A percentile compares a stretch with the other conserved stretches of the same genome.
These are phyloP conservation scores for Euproctis similis DNA, from an alignment of 2,888 invertebrate species.

Conservation along the genomic window DNA sequence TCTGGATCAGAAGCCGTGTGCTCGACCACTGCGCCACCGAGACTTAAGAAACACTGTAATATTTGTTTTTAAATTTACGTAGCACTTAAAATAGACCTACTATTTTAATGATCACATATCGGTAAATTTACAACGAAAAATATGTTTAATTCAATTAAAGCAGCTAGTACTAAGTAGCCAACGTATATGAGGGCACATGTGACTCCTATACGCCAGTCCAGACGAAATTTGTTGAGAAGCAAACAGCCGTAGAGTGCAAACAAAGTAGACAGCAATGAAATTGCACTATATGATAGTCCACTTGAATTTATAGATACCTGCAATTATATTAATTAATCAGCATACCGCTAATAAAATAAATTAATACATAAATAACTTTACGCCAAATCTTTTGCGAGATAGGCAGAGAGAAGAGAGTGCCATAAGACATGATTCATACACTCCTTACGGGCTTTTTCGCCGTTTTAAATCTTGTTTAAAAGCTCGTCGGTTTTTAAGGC, in stretches of 20 bases:
- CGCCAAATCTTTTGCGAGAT: no score
- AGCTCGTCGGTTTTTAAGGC: no score
- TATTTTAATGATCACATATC: slow-evolving; percentile 73
- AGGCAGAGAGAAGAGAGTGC: no score
- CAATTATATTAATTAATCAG: no score
- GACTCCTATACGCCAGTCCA: slow-evolving; percentile 82
- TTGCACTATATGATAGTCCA: slow-evolving; percentile 84
- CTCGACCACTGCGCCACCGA: no score
- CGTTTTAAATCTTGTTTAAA: no score
- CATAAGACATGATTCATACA: no score
- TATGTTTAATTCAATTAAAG: slow-evolving; percentile 84
- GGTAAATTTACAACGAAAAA: slow-evolving; percentile 85
- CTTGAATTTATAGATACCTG: slow-evolving; percentile 83
- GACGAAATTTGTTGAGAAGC: slow-evolving; percentile 79
- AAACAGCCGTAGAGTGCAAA: slow-evolving; percentile 81
- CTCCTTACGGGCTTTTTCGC: no score
- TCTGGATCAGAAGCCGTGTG: no score
- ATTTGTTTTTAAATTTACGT: not conserved
- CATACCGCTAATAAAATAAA: no score
- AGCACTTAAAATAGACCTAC: not conserved
- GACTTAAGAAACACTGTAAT: not conserved
- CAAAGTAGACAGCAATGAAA: slow-evolving; percentile 83
- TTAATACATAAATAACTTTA: no score
- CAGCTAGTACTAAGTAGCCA: slow-evolving; percentile 80
- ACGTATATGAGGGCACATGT: slow-evolving; percentile 80